These are phyloP conservation scores for Stratiomys singularior DNA, from an alignment of 2,888 invertebrate species.

Conservation along the genomic window DNA sequence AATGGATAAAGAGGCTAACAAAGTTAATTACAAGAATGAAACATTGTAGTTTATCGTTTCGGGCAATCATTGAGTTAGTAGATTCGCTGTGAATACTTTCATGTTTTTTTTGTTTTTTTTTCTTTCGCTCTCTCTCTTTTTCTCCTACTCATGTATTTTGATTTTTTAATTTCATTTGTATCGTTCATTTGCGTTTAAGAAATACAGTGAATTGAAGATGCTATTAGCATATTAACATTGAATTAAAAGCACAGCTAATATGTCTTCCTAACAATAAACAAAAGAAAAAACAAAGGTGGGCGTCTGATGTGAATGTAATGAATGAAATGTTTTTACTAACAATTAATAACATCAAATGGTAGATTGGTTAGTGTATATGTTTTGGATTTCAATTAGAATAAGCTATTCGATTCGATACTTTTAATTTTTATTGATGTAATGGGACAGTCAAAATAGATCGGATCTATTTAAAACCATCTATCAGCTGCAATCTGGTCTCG, in stretches of 20 bases:
- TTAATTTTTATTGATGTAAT: too few species aligned
- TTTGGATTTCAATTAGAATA: too few species aligned
- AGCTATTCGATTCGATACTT: too few species aligned
- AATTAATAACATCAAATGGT: background rate
- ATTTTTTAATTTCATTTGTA: background rate
- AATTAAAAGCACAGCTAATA: constrained; percentile 1
- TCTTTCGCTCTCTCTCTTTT: too few species aligned
- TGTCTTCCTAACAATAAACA: background rate
- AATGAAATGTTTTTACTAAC: background rate
- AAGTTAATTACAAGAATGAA: constrained; percentile 57
- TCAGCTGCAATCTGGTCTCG: too few species aligned
- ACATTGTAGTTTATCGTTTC: background rate
- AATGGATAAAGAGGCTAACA: constrained; percentile 60
- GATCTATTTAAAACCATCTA: too few species aligned
- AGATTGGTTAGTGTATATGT: background rate
- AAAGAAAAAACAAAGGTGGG: too few species aligned
- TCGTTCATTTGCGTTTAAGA: background rate
- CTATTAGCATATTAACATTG: background rate
- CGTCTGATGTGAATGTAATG: background rate
- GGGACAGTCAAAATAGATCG: too few species aligned
- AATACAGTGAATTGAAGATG: background rate
- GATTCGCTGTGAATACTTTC: background rate
- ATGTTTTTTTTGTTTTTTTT: background rate
- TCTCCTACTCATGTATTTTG: too few species aligned
- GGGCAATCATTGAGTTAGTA: background rate